Evolutionary conservation across 2,888 invertebrate species (phyloP), one percentile per base, ranked within the genome.

Genomic region (Iphiclides podalirius): DNA sequence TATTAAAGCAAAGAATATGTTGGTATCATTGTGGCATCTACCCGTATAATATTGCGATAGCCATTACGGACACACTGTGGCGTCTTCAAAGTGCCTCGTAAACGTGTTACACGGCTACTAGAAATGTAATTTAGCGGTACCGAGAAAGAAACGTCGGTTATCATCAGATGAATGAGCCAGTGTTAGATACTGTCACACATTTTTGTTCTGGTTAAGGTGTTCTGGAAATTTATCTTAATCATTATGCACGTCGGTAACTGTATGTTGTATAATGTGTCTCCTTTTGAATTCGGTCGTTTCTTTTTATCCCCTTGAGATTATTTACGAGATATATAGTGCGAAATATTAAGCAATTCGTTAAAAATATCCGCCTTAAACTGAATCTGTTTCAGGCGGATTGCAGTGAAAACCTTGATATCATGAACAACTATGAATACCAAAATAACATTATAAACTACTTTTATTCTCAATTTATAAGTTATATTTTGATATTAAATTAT

Each of bases 111-210:
- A 75, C 76, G 72, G 84, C 87, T 84, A 84, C 86, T 87, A 86
- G 83, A 84, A 82, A 76, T 76, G 84, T 80, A 79, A 84, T 86
- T 84, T 87, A 85, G 86, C 86, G 83, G 86, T 83, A 86, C 85
- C 68, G 72, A 75, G 84, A 84, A 84, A 81, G 72, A 79, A 75
- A 71, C 69, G 82, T 86, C 84, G 72, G 69, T 77, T 77, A 84
- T 86, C 86, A 73, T 60, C 70, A 78, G 74, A 76, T 80, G 79
- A 75, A 83, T 83, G 81, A 74, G 75, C 73, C 67, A 74, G 72
- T 70, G 79, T 76, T 70, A 72, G 73, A 66, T 71, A 66, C 64
- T 44, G 72, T 72, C 71, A 79, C 79, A 81, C 73, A 72, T 79
- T 78, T 76, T 80, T 76, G 31, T 81, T 79, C 74, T 79, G 71